phyloP scores from a whole-genome alignment of 2,113 vertebrate species.

The Pavo muticus region DNA sequence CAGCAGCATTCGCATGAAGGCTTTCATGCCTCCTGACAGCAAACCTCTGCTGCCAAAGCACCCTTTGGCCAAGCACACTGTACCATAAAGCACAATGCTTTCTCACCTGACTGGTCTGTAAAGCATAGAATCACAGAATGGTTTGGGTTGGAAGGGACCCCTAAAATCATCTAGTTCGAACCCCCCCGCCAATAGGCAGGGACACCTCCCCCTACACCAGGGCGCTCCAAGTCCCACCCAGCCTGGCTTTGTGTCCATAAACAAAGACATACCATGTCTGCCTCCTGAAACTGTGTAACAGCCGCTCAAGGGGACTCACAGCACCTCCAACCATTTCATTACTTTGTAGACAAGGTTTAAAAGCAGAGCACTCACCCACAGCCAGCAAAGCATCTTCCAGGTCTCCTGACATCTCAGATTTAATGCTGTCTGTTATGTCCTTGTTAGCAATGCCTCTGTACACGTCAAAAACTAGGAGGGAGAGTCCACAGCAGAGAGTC shows the following conservation, averaged over 20 bases:
- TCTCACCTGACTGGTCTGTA: not conserved
- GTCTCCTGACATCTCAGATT: constrained; percentile 95
- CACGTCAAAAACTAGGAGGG: constrained; percentile 88
- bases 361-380: constrained; percentile 83
- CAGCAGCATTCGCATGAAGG: not conserved
- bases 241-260: too few relatives aligned
- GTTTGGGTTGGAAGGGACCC: too few relatives aligned
- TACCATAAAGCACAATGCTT: not conserved
- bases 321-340: not conserved
- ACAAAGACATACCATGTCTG: not conserved
- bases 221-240: too few relatives aligned
- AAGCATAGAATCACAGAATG: not conserved
- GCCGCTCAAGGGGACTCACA: not conserved
- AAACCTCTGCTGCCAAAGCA: not conserved
- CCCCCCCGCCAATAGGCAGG: too few relatives aligned
- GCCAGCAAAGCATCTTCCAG: constrained; percentile 92
- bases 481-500: not conserved
- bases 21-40: not conserved
- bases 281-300: not conserved
- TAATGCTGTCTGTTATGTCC: constrained; percentile 95
- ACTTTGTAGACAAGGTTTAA: not conserved
- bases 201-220: too few relatives aligned
- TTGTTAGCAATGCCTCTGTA: constrained; percentile 88
- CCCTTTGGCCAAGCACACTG: not conserved
- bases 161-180: too few relatives aligned